Conservation (phyloP, 2,797 vertebrate species). For the Phyllotis vaccarum region DNA sequence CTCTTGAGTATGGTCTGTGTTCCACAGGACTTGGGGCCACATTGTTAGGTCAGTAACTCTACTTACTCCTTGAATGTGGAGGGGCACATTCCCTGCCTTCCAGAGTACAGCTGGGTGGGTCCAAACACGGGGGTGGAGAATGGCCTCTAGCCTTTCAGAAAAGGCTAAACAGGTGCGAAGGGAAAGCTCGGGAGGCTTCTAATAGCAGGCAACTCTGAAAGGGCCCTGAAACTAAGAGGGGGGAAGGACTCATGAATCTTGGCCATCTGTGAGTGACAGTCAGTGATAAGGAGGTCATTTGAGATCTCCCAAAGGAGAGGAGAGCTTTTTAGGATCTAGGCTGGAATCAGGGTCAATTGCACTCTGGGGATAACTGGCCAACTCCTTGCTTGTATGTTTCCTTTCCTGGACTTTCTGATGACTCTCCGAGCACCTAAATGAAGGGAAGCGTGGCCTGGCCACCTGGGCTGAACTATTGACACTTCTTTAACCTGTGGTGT, state of each 20-base stretch:
- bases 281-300: neutral
- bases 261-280: neutral
- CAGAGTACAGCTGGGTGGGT: neutral
- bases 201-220: neutral
- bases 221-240: neutral
- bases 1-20: neutral
- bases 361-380: neutral
- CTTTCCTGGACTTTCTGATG: neutral
- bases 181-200: neutral
- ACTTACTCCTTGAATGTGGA: neutral
- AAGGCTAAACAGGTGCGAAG: neutral
- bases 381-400: rapidly evolving
- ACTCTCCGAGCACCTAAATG: neutral
- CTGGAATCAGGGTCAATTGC: neutral
- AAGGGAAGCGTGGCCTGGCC: neutral
- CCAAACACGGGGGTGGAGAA: neutral
- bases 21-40: neutral
- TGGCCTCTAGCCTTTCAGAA: neutral
- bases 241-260: neutral
- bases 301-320: neutral
- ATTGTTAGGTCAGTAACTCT: neutral
- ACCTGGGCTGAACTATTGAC: too few relatives aligned
- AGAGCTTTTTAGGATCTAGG: neutral
- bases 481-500: too few relatives aligned
- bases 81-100: neutral